Base-by-base conservation (phyloP, 2,113 vertebrate species). In the Charadrius vociferus region DNA sequence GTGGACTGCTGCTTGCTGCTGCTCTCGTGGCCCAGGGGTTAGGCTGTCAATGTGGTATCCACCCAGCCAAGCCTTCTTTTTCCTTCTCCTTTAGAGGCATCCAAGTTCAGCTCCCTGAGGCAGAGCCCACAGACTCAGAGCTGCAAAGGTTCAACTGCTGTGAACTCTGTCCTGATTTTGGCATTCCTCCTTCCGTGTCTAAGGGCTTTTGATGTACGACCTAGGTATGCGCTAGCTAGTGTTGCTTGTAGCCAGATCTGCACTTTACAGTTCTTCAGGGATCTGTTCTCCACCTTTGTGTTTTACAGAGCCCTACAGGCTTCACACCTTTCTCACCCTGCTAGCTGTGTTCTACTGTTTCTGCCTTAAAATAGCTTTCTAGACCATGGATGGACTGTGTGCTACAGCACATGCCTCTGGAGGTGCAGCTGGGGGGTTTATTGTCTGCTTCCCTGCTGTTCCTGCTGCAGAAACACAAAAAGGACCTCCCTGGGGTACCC, bases 141-240 rank as follows among this genome's bases (percentile, higher is more conserved):
- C 78, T 59, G 23, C 61, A 79, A 71, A 67, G 47, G 52, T 92
- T 70, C 65, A 78, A 20, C 82, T 75, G 37, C 74, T 72, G 1
- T 63, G 79, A 97, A 82, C 91, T 71, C 70, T 71, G 41, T 67
- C 49, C 85, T 52, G 49, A 47, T 85, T 73, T 50, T 36, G 70
- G 47, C n/a, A 50, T 41, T 81, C 45, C 41, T 81, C 15, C 13
- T 74, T 17, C 27, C 36, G 52, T 8, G 4, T n/a, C 7, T 23
- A n/a, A 62, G 41, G n/a, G 68, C 12, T 77, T 83, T 61, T 92
- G 43, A 41, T 36, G 17, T 55, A 26, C 26, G 27, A 47, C n/a
- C 15, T 55, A 79, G 79, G 23, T 30, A 27, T 82, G 50, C 4
- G 4, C 41, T 53, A 30, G 15, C 14, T 55, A 4, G 16, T 36